A percentile compares a stretch with the other conserved stretches of the same genome.
phyloP scores from a whole-genome alignment of 2,888 invertebrate species.

The Celastrina argiolus region DNA sequence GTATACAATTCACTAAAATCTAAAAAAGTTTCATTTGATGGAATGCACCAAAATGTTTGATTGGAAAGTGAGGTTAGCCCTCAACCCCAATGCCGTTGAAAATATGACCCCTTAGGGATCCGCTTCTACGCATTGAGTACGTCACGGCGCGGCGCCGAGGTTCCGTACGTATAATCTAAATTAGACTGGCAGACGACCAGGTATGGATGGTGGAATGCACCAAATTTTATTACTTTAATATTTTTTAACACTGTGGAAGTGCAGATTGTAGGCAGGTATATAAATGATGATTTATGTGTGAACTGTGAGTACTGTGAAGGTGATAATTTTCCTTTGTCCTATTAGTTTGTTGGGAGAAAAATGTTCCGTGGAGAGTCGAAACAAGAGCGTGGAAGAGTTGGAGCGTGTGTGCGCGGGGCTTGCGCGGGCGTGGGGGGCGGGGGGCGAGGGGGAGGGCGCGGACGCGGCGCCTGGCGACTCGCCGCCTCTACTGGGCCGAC shows the following conservation, averaged over 20 bases:
- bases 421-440: constrained; percentile 40
- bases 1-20: no score
- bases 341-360: constrained; percentile 25
- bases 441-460: constrained; percentile 44
- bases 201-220: no score
- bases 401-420: constrained; percentile 51
- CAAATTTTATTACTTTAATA: no score
- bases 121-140: no score
- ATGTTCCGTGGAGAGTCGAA: constrained; percentile 2
- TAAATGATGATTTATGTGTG: no score
- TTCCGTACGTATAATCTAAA: no score
- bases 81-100: constrained; percentile 65
- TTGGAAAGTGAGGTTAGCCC: constrained; percentile 66
- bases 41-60: constrained; percentile 47
- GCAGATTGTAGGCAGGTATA: no score
- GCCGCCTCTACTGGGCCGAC: constrained; percentile 36
- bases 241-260: no score
- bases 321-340: background rate
- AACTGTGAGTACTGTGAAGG: no score
- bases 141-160: no score
- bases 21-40: no score
- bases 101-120: constrained; percentile 67
- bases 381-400: constrained; percentile 35
- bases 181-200: no score
- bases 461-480: constrained; percentile 29